Base-by-base conservation (phyloP, 2,113 vertebrate species). In the Onychostoma macrolepis region DNA sequence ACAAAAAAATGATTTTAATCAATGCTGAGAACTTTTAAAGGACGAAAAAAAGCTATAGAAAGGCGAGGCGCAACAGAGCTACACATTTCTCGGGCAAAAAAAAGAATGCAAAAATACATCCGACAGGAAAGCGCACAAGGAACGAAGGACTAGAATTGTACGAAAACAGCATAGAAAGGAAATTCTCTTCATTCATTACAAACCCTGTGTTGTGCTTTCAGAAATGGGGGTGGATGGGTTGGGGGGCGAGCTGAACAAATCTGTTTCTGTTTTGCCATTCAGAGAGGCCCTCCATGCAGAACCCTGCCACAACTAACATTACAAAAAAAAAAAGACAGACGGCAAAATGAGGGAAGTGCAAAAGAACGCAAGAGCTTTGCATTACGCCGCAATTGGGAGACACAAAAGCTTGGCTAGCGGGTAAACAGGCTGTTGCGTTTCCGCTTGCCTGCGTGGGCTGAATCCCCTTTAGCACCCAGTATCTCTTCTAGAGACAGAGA, bases 371-470 rank as follows among this genome's bases (percentile, higher is more conserved):
- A n/a, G 33, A 72, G 41, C 61, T 61, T 67, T n/a, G 50, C 43
- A 84, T 56, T 91, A 90, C 72, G 69, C 89, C 58, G 80, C 82
- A 67, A 85, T 75, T 78, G 88, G 72, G 80, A 88, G 61, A 65
- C 86, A 90, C 90, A 90, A 92, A 92, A 91, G 90, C 89, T 65
- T 90, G 87, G 90, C 53, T 86, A 89, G 85, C 87, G 85, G 87
- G 90, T 92, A 94, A 93, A 92, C 92, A 93, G 92, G 89, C 92
- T 93, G 92, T 91, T 90, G 91, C 92, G 90, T 93, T 93, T 95
- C 90, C 87, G 86, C 92, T 90, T 89, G 89, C 91, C 85, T 90
- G 92, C 90, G 0, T 92, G 88, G 87, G 80, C 88, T 93, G 90
- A 93, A 93, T 92, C 90, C 89, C 86, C 71, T 80, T 83, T 90